Evolutionary conservation across 2,797 vertebrate genomes (phyloP), one percentile per base, ranked within the genome.

Genomic region (Phoeniculus purpureus): DNA sequence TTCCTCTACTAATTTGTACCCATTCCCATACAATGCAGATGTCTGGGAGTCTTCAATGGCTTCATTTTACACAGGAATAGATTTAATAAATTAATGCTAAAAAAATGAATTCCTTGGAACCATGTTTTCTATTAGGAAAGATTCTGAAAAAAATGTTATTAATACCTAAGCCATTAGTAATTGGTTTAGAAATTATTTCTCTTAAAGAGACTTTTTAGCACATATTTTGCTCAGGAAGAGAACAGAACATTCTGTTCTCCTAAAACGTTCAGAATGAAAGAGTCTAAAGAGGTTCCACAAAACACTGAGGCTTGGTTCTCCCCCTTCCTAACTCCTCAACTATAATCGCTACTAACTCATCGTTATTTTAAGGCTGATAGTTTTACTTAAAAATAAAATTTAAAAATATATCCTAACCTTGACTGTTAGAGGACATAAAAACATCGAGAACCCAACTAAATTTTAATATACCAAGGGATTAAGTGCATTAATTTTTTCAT

Each of bases 401-500:
- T 47, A 47, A 47, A 47, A 48, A 48, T 48, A 56, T 77, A 37
- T 31, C 29, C 67, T 90, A 91, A 89, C 92, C 91, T 95, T 94
- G 75, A 80, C 55, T 73, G 79, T 45, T 61, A 66, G 72, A 94
- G 81, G 65, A 92, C 90, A 85, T 15, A 81, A 89, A 64, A 71
- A 74, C 1, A 18, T 7, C 26, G 66, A 89, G 59, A 87, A 82
- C 67, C n/a, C 59, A 76, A 52, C 51, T 61, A 60, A 59, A 55
- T 89, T 81, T 90, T 76, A 74, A 86, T 78, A 70, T 31, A 80
- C 68, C 82, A 13, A 43, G 93, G 94, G 93, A 95, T 37, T 73
- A 78, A 79, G 81, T 1, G 50, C 88, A 96, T 95, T 20, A 79
- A 95, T 94, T 70, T 95, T 97, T 94, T 70, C 96, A 85, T 80